Percentiles rank a stretch among this genome's conserved stretches.
These are phyloP conservation scores for Hassar affinis DNA, from an alignment of 2,113 vertebrate genomes.

Conservation along the genomic window DNA sequence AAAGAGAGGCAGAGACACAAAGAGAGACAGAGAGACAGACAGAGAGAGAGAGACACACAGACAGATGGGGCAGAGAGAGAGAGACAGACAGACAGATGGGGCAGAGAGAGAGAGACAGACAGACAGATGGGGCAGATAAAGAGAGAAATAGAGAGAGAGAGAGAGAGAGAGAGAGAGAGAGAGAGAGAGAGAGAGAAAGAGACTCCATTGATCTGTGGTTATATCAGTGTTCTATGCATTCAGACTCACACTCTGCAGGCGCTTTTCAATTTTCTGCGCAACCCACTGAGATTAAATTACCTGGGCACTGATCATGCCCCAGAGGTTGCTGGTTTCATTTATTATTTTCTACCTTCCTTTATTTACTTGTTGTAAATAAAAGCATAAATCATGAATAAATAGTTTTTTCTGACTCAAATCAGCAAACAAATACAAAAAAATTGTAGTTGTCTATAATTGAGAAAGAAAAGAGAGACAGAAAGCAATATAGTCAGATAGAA, in stretches of 20 bases:
- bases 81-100: too few species aligned
- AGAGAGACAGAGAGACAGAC: too few species aligned
- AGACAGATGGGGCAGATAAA: too few species aligned
- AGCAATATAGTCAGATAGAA: too few species aligned
- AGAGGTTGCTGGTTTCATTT: neutral
- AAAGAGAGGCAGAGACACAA: neutral
- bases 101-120: too few species aligned
- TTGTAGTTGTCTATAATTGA: neutral
- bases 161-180: neutral
- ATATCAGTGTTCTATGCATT: neutral
- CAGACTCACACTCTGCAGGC: neutral
- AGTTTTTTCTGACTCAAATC: neutral
- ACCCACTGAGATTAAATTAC: neutral
- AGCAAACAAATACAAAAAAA: too few species aligned
- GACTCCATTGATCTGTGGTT: neutral
- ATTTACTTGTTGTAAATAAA: neutral
- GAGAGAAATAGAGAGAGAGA: neutral
- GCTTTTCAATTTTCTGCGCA: neutral
- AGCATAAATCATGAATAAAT: neutral
- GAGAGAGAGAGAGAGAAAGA: too few species aligned
- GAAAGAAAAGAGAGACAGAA: too few species aligned
- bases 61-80: too few species aligned
- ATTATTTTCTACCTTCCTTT: neutral
- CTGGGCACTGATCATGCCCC: neutral
- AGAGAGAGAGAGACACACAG: too few species aligned